Conservation (phyloP, 2,888 invertebrate species). For the Chaitophorus viminalis region DNA sequence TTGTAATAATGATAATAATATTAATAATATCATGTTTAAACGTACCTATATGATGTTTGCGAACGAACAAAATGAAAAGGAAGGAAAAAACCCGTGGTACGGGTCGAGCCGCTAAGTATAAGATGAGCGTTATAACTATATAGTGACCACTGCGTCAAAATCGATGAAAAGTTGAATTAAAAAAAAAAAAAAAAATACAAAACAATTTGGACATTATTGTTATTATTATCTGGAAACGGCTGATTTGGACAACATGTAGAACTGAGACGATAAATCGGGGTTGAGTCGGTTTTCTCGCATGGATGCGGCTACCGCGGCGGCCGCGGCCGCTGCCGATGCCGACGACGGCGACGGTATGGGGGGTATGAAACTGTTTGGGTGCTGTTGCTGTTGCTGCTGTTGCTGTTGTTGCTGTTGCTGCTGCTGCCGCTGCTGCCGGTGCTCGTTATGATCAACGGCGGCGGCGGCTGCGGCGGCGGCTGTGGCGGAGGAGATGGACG, state of each 20-base stretch:
- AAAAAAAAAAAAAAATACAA: not conserved
- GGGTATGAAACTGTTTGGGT: slow-evolving; percentile 30
- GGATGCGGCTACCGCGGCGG: not conserved
- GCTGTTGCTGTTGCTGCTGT: slow-evolving; percentile 26
- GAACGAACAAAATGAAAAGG: no score
- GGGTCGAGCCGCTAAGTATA: no score
- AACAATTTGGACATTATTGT: not conserved
- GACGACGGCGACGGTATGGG: slow-evolving; percentile 21
- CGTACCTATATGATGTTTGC: no score
- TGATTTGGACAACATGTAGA: slow-evolving; percentile 42
- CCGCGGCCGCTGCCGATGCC: no score
- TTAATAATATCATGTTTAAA: no score
- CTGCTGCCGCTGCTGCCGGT: not conserved
- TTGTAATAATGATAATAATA: no score
- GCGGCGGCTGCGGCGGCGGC: slow-evolving; percentile 12
- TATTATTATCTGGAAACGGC: slow-evolving; percentile 46
- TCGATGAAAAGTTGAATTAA: not conserved
- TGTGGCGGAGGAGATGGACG: slow-evolving; percentile 12
- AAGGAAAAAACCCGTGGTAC: no score
- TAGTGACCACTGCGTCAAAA: no score
- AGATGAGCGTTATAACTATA: no score
- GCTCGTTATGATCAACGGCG: slow-evolving; percentile 29
- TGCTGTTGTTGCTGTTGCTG: no score
- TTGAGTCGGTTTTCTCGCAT: slow-evolving; percentile 46
- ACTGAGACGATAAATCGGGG: slow-evolving; percentile 43